Evolutionary conservation across 2,113 vertebrate species (phyloP), one percentile per base, ranked within the genome.

Genomic region (Leptodactylus fuscus): DNA sequence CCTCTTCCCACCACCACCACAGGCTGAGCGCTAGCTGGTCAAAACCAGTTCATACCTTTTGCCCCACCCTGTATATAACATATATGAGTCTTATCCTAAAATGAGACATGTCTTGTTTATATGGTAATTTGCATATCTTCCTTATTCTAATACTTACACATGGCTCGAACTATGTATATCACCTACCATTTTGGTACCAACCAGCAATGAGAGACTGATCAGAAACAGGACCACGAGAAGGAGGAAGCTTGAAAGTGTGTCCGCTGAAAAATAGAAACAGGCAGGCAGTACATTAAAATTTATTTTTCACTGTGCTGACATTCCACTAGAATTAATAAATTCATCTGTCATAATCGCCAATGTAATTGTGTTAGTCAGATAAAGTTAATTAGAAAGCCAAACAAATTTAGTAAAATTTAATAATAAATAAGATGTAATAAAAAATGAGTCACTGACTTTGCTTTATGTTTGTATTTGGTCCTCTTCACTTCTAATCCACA

Each of bases 161-260:
- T n/a, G n/a, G n/a, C n/a, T n/a, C 20, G 0, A 75, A 51, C 11
- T 48, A 13, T 6, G 29, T 18, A 24, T 20, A 3, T 16, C 3
- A 65, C 82, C 0, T 88, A 96, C 95, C 94, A 92, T 94, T 80
- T 93, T n/a, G 75, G 94, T 91, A 0, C 94, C 93, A 0, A 92
- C 34, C 15, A 96, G 86, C 65, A 94, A 91, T 70, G 91, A 91
- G 87, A 93, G 24, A 80, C 94, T 94, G 89, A 95, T 94, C 88
- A 91, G 0, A 0, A 94, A 92, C 60, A 96, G 86, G 88, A 93
- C 80, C 65, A 80, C 0, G 85, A 96, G 90, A 88, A 95, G 85
- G 89, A 95, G 88, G 85, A 94, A 94, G 79, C 93, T 92, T 88
- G 94, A 93, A 87, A 89, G 5, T 58, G 92, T 81, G 71, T 95